These are phyloP conservation scores for Melolontha melolontha DNA, from an alignment of 2,888 invertebrate genomes.

Conservation along the genomic window DNA sequence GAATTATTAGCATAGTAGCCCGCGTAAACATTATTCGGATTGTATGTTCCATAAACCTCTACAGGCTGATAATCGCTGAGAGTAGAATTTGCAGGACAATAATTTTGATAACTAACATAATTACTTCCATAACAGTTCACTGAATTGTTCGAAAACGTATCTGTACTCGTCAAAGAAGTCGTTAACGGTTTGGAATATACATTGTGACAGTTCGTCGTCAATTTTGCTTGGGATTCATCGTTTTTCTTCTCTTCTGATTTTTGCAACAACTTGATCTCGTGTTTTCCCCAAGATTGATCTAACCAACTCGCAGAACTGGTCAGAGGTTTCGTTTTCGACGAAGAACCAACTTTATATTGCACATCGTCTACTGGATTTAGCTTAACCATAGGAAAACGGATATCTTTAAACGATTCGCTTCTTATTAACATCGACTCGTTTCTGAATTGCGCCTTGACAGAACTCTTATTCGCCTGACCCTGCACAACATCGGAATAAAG, in stretches of 20 bases:
- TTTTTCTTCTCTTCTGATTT: conserved; percentile 36
- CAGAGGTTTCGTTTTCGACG: conserved; percentile 30
- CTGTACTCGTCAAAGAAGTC: conserved; percentile 19
- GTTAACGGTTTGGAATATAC: conserved; percentile 27
- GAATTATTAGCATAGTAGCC: conserved; percentile 34
- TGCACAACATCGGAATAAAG: conserved; percentile 64
- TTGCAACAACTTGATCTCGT: conserved; percentile 31
- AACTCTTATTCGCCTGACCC: conserved; percentile 52
- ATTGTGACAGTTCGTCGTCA: conserved; percentile 18
- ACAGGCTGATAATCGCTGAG: conserved; percentile 39
- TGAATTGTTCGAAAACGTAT: conserved; percentile 30
- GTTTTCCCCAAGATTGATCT: conserved; percentile 36
- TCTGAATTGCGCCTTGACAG: conserved; percentile 32
- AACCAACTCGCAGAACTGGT: conserved; percentile 35
- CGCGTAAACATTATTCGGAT: conserved; percentile 36
- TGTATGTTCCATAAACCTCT: conserved; percentile 38
- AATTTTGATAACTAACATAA: conserved; percentile 38
- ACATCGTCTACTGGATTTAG: conserved; percentile 4
- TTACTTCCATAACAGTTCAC: conserved; percentile 32
- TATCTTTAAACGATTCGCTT: conserved; percentile 33
- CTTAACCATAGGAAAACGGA: conserved; percentile 23
- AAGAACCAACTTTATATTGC: conserved; percentile 25
- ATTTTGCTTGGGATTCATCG: conserved; percentile 29
- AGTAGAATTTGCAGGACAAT: conserved; percentile 23
- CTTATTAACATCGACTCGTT: conserved; percentile 25